phyloP scores from a whole-genome alignment of 2,888 invertebrate species.

The Tinea trinotella region DNA sequence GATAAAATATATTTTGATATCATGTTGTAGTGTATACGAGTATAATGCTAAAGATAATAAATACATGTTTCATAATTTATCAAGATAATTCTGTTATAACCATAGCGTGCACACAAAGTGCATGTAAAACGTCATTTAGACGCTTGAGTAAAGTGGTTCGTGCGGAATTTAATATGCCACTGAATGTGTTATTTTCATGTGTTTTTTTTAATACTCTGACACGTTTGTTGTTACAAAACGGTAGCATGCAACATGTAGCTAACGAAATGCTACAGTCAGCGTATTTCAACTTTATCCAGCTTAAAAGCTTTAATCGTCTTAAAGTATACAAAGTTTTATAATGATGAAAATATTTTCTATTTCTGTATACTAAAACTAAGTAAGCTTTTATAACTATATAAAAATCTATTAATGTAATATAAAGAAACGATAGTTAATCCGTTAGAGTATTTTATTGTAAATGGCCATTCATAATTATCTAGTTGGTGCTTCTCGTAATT shows the following conservation, averaged over 20 bases:
- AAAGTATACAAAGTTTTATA: not conserved
- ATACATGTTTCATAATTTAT: not conserved
- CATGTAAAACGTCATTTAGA: not conserved
- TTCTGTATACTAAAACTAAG: too few species aligned
- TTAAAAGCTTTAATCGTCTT: not conserved
- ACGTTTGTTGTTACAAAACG: not conserved
- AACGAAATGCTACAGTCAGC: not conserved
- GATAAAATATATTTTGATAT: too few species aligned
- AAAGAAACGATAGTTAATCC: too few species aligned
- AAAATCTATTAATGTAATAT: too few species aligned
- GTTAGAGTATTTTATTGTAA: too few species aligned
- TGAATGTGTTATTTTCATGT: not conserved
- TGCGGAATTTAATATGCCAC: not conserved
- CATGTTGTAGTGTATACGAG: not conserved
- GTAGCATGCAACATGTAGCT: not conserved
- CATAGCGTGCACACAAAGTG: not conserved
- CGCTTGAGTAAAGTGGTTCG: not conserved
- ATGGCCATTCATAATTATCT: not conserved
- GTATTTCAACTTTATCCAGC: not conserved
- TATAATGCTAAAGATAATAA: not conserved
- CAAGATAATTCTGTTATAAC: not conserved
- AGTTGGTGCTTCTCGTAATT: not conserved
- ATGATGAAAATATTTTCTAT: not conserved
- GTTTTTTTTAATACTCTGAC: not conserved
- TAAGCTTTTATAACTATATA: too few species aligned